phyloP scores from a whole-genome alignment of 2,113 vertebrate species.

The Polypterus senegalus region DNA sequence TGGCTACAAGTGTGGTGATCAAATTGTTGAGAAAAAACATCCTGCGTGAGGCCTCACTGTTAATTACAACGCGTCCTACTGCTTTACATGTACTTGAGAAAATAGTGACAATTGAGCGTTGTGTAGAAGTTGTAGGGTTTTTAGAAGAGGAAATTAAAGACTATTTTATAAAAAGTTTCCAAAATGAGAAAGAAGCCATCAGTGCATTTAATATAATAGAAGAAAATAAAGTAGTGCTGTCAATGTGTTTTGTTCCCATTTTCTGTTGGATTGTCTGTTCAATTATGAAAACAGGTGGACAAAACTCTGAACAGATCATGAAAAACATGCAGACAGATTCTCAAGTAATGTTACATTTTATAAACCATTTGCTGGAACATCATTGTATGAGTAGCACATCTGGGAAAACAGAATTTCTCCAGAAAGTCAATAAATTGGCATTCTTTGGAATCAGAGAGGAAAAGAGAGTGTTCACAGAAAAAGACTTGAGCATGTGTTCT shows the following conservation, averaged over 20 bases:
- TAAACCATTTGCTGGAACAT: constrained; percentile 15
- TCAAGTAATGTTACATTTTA: constrained; percentile 18
- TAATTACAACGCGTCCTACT: constrained; percentile 33
- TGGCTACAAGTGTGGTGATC: constrained; percentile 24
- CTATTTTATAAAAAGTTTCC: constrained; percentile 14
- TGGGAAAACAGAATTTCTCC: background rate
- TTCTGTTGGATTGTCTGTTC: constrained; percentile 17
- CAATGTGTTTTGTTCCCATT: constrained; percentile 15
- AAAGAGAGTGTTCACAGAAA: constrained; percentile 9
- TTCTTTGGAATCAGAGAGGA: constrained; percentile 5
- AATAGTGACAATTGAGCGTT: constrained; percentile 9
- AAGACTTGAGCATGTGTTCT: background rate
- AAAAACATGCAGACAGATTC: constrained; percentile 11
- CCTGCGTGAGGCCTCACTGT: constrained; percentile 24
- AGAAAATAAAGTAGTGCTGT: constrained; percentile 12
- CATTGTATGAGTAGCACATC: constrained; percentile 8
- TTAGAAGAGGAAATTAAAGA: constrained; percentile 11
- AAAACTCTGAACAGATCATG: background rate
- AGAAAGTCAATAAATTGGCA: constrained; percentile 12
- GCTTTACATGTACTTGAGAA: constrained; percentile 21
- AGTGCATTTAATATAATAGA: constrained; percentile 9
- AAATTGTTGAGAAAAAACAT: constrained; percentile 32
- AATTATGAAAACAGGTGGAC: constrained; percentile 10
- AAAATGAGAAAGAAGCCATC: constrained; percentile 1
- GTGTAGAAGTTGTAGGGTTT: constrained; percentile 17